Percentiles rank a stretch among this genome's conserved stretches.
phyloP scores from a whole-genome alignment of 2,797 vertebrate species.

The Ptychobarbus kaznakovi region DNA sequence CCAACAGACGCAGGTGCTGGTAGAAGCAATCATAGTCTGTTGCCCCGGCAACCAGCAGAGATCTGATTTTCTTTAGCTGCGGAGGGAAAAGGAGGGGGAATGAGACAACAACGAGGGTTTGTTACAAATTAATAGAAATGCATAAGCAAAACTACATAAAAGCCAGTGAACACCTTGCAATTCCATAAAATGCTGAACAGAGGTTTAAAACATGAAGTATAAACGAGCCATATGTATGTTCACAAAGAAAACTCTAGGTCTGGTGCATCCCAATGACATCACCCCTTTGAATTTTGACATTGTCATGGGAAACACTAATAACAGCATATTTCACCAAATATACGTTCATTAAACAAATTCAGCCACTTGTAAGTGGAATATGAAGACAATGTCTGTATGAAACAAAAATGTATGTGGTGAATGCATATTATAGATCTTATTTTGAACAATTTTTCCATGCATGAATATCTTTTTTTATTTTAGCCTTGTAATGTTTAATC shows the following conservation, averaged over 20 bases:
- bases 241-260: constrained; percentile 20
- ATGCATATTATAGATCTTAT: neutral
- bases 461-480: neutral
- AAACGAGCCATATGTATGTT: neutral
- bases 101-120: neutral
- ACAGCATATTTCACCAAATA: constrained; percentile 12
- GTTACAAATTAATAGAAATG: constrained; percentile 9
- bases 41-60: constrained; percentile 92
- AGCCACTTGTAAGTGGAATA: neutral
- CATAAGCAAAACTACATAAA: constrained; percentile 9
- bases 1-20: constrained; percentile 94
- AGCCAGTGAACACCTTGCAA: neutral
- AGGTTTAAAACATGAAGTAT: neutral
- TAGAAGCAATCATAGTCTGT: constrained; percentile 93
- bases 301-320: constrained; percentile 16
- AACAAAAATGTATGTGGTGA: neutral
- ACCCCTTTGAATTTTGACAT: neutral
- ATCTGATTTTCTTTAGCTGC: constrained; percentile 94
- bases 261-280: neutral
- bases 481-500: neutral
- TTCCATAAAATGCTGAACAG: neutral
- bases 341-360: neutral
- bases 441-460: no score
- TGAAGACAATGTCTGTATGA: neutral
- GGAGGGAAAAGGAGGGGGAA: constrained; percentile 50